Base-by-base conservation (phyloP, 2,113 vertebrate genomes). In the Dipodomys ordii region DNA sequence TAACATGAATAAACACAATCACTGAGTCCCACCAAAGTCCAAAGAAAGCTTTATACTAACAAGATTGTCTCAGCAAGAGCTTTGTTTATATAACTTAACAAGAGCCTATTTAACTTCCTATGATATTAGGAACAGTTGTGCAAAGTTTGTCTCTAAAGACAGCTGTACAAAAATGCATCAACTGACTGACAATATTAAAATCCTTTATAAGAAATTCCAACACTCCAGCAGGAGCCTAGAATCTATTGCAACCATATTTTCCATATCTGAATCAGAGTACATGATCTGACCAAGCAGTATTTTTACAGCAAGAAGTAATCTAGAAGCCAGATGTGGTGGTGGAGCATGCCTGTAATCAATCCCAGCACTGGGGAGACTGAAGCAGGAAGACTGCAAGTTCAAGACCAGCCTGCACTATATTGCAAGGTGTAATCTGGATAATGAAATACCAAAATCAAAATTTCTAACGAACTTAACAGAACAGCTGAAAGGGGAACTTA, bases 241-340 rank as follows among this genome's bases (percentile, higher is more conserved):
- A 91, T 76, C 83, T 90, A 88, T 69, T 78, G 44, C 15, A 53
- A 92, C 7, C 69, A 65, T 88, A 83, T 92, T 91, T 88, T 87
- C 65, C 57, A 94, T 87, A 69, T 2, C 32, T 13, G 3, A 88
- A 92, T 92, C 46, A 92, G 10, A 25, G 77, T 69, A 68, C 84
- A 18, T 89, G 44, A 88, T 94, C 23, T 92, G 53, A 95, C 35
- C 28, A 91, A 87, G 76, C 79, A 84, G 83, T 91, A 85, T 32
- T 94, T 95, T 86, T 83, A 93, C 0, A 93, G 67, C 71, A 95
- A 93, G 53, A 92, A 83, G 6, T 53, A 94, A 87, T 69, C 53
- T 91, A 35, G 62, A 84, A 93, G 23, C 20, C 62, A 64, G 62
- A 25, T 25, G 62, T 64, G 23, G 22, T 64, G 62, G 16, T 62